Percentiles rank a stretch among this genome's conserved stretches.
phyloP scores from a whole-genome alignment of 2,888 invertebrate species.

The Keiferia lycopersicella region DNA sequence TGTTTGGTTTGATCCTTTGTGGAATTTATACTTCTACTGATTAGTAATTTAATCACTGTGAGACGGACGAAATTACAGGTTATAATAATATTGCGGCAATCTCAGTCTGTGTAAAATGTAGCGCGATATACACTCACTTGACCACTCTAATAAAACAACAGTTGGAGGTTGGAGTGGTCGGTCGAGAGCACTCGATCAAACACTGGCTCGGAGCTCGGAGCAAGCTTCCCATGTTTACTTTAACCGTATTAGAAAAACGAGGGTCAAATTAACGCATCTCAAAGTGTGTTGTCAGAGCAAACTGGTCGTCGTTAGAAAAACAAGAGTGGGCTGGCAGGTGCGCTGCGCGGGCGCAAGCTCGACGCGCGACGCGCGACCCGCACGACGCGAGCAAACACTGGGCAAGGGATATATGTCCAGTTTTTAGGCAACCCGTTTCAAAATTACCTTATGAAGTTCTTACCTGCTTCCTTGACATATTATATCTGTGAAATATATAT shows the following conservation, averaged over 20 bases:
- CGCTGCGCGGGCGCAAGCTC: conserved; percentile 27
- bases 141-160: conserved; percentile 29
- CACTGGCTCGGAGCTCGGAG: background rate
- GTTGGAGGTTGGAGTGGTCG: background rate
- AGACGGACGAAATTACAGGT: background rate
- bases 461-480: too few relatives aligned
- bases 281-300: conserved; percentile 54
- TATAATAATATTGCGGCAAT: background rate
- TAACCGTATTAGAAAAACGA: conserved; percentile 56
- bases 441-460: too few relatives aligned
- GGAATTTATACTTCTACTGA: background rate
- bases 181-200: conserved; percentile 20
- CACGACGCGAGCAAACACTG: conserved; percentile 2
- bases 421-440: background rate
- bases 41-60: conserved; percentile 13
- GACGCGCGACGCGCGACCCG: background rate
- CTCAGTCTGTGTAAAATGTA: background rate
- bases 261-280: conserved; percentile 60
- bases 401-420: background rate
- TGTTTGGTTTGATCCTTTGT: conserved; percentile 1
- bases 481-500: too few relatives aligned
- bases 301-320: conserved; percentile 59
- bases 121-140: background rate
- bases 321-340: conserved; percentile 54
- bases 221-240: conserved; percentile 47